Evolutionary conservation across 2,888 invertebrate genomes (phyloP).

Genomic region (Agrotis ipsilon): DNA sequence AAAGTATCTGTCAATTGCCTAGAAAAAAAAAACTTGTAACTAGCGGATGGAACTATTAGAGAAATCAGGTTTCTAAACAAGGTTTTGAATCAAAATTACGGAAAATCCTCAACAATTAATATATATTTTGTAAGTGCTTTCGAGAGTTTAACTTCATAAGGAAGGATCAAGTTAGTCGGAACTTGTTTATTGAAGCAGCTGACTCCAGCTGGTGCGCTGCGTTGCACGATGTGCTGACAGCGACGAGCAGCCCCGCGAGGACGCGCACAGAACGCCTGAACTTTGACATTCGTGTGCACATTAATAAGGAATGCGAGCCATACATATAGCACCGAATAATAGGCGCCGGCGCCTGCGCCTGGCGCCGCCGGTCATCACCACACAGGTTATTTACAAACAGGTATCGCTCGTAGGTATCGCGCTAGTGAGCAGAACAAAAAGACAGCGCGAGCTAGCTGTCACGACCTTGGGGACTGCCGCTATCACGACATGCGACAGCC

Average conservation of each 20-base stretch:
- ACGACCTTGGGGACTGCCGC: background rate
- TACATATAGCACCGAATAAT: constrained; percentile 12
- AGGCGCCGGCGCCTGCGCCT: constrained; percentile 8
- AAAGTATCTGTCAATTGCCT: background rate
- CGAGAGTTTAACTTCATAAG: background rate
- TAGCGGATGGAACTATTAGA: background rate
- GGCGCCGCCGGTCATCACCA: constrained; percentile 4
- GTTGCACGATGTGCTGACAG: background rate
- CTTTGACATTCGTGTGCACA: constrained; percentile 52
- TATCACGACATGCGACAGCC: background rate
- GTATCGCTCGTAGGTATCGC: constrained; percentile 24
- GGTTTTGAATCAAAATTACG: no score
- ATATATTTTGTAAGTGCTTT: no score
- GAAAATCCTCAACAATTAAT: no score
- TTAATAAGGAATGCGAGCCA: constrained; percentile 35
- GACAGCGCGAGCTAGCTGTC: background rate
- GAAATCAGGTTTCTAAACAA: background rate
- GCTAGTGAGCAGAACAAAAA: background rate
- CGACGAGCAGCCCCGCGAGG: background rate
- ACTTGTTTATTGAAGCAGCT: background rate
- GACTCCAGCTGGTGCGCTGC: background rate
- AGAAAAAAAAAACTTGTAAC: background rate
- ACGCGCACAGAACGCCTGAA: constrained; percentile 14
- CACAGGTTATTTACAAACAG: constrained; percentile 29
- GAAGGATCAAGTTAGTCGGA: background rate